Evolutionary conservation across 2,113 vertebrate species (phyloP), one percentile per base, ranked within the genome.

Genomic region (Tursiops truncatus): DNA sequence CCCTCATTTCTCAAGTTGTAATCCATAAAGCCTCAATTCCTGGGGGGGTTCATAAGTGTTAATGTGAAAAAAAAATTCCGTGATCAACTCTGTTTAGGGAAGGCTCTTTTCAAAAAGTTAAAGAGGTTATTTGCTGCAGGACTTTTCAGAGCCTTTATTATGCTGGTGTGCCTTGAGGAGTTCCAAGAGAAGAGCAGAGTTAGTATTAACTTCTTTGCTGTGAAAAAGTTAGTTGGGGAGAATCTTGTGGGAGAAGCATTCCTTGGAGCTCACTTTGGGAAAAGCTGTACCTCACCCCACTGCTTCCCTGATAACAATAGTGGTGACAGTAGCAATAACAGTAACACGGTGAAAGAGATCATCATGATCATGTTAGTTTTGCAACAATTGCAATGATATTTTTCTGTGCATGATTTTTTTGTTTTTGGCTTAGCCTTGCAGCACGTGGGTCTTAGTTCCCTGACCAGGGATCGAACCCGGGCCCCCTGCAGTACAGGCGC

Each of bases 71-170:
- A 25, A 81, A 38, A 77, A 9, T 89, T 93, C 33, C 41, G 12
- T 60, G 83, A 23, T 74, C n/a, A 56, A 1, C 15, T 84, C 28
- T 62, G 18, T 38, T 58, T 38, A 82, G 56, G 21, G 33, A 79
- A 84, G 70, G 21, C 53, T 9, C 4, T 76, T 81, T 76, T 63
- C 84, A 83, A 90, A 83, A 62, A 33, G 63, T 53, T 26, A 63
- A 88, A 62, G 17, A 41, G 23, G 26, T 36, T 62, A 8, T 62
- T 79, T 68, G 50, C 80, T 33, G 23, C 38, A 79, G 70, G 47
- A 80, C 38, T 67, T 94, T 71, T 70, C 80, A 77, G 83, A 80
- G 68, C 31, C 79, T 63, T 81, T 76, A 31, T 63, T 44, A 4
- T 3, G 2, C 44, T 21, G 14, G 1, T 36, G 18, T 25, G 11